Conservation (phyloP, 2,888 invertebrate genomes). For the Anodontia alba region DNA sequence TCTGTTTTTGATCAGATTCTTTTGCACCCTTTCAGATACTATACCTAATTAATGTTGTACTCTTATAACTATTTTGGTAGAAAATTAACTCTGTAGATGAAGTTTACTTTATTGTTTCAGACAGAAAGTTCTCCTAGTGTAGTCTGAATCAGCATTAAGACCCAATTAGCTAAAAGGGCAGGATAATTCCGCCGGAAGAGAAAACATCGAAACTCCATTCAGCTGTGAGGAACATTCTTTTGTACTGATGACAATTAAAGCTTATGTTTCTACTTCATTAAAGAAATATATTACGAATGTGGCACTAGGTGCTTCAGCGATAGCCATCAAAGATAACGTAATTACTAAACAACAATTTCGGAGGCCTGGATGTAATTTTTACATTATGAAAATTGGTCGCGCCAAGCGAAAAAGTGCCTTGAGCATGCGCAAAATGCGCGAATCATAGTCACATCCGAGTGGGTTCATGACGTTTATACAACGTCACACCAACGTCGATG, state of each 20-base stretch:
- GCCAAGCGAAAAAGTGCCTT: too few relatives aligned
- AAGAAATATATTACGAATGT: not conserved
- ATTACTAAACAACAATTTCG: slow-evolving; percentile 2
- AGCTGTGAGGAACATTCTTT: not conserved
- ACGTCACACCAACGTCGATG: too few relatives aligned
- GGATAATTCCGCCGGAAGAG: slow-evolving; percentile 1
- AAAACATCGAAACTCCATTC: not conserved
- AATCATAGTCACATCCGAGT: too few relatives aligned
- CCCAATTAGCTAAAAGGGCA: slow-evolving; percentile 9
- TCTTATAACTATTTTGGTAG: too few relatives aligned
- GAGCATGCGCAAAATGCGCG: too few relatives aligned
- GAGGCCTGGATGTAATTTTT: not conserved
- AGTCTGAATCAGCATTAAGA: not conserved
- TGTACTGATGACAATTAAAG: not conserved
- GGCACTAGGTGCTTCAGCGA: not conserved
- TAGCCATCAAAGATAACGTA: slow-evolving; percentile 5
- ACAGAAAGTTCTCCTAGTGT: not conserved
- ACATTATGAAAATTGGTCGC: too few relatives aligned
- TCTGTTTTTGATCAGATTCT: too few relatives aligned
- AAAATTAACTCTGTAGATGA: too few relatives aligned
- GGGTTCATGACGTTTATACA: too few relatives aligned
- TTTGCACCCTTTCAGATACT: too few relatives aligned
- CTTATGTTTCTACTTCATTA: not conserved
- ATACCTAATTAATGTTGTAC: too few relatives aligned
- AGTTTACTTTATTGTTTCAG: not conserved